Base-by-base conservation (phyloP, 2,888 invertebrate species). In the Drosophila mulleri region DNA sequence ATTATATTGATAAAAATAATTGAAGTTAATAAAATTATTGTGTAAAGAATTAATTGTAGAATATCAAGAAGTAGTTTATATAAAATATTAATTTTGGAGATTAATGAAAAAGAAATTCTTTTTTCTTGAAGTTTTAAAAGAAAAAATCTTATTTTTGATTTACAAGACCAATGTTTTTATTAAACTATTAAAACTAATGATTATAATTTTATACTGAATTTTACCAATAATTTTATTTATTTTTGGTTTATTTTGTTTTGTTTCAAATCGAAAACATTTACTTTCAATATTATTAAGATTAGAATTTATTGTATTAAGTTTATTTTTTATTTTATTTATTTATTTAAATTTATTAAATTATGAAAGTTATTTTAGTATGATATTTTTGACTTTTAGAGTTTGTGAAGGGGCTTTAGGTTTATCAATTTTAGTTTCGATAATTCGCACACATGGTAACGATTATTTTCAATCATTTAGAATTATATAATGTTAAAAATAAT, bases 21-120 rank as follows among this genome's bases (percentile, higher is more conserved):
- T 11, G 42, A 42, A 1, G 42, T 42, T 18, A 42, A 18, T 9
- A 42, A 42, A 18, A 42, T 42, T 18, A 42, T 3, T 18, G 2
- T 0, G 3, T 42, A 42, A 8, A 42, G 11, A 42, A 11, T 18
- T 42, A 42, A 42, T 42, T 42, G 42, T 9, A 42, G n/a, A 42
- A 42, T 42, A 9, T 42, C 42, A 18, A 42, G 42, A 42, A 3
- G 3, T 42, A 42, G 42, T 42, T 42, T 44, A 94, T 93, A 87
- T 78, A 93, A 95, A 95, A 95, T 95, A 94, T 94, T 95, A 95
- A 95, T 95, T 95, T 95, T 95, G 95, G 94, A 94, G 94, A 95
- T 95, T 95, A 95, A 94, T 90, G 94, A 94, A 94, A 94, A 93
- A 93, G 92, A 92, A 11, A 64, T 83, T 71, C 92, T 93, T 94